A percentile compares a stretch with the other conserved stretches of the same genome.
Conservation (phyloP, 2,797 vertebrate species). For the Strix occidentalis region DNA sequence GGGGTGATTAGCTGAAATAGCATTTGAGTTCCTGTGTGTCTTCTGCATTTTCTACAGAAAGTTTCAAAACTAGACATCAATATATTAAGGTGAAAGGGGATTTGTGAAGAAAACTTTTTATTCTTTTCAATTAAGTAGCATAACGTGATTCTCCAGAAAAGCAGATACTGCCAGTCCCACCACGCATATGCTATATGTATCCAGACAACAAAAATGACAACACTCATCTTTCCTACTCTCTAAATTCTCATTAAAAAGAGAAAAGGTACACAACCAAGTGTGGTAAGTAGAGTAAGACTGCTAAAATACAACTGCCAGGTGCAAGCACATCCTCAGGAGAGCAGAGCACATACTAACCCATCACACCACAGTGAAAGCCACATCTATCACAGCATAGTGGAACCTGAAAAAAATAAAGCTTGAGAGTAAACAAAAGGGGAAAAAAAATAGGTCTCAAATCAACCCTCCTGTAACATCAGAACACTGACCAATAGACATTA, state of each 20-base stretch:
- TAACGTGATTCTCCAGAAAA: neutral
- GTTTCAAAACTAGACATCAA: neutral
- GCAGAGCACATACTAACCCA: neutral
- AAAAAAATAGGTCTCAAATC: neutral
- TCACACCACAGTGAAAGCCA: neutral
- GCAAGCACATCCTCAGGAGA: neutral
- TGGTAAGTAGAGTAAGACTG: neutral
- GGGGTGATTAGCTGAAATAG: neutral
- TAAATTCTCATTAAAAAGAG: neutral
- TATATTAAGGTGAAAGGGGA: neutral
- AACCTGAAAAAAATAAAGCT: neutral
- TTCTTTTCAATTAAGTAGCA: neutral
- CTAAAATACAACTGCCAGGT: neutral
- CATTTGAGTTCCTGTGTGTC: no score
- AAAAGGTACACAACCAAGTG: neutral
- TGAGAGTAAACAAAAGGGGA: neutral
- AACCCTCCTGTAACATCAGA: neutral
- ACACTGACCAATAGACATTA: neutral
- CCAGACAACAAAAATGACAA: neutral
- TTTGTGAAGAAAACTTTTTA: neutral
- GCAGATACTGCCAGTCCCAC: fast-evolving
- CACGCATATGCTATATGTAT: neutral
- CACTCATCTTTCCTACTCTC: neutral
- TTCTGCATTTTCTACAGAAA: neutral
- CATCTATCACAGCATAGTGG: neutral